Conservation (phyloP, 1,140 invertebrate genomes). For the Euwallacea fornicatus region DNA sequence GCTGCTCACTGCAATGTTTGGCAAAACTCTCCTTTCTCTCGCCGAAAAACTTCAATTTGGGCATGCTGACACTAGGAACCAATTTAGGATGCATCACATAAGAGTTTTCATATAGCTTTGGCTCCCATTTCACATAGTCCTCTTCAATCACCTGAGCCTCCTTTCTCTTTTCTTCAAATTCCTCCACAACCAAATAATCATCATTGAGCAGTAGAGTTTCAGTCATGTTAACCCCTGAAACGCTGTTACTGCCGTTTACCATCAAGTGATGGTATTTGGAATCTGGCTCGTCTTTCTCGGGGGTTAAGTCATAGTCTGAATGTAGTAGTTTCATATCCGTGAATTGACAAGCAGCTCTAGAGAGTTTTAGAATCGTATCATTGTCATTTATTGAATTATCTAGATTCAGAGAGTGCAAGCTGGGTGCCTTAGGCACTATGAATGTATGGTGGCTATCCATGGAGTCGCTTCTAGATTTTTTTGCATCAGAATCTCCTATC, state of each 20-base stretch:
- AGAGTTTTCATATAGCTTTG: constrained; percentile 16
- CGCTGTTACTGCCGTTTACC: constrained; percentile 32
- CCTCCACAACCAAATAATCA: constrained; percentile 18
- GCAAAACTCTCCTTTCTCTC: not conserved
- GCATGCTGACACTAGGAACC: constrained; percentile 13
- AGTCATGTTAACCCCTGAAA: constrained; percentile 22
- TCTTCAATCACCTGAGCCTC: not conserved
- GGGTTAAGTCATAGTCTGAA: constrained; percentile 40
- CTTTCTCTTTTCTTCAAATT: not conserved
- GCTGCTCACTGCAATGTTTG: constrained; percentile 7
- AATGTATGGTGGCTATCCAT: constrained; percentile 20
- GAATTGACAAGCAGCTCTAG: constrained; percentile 19
- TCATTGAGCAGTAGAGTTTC: constrained; percentile 25
- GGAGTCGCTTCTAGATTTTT: constrained; percentile 5
- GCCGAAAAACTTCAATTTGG: constrained; percentile 5
- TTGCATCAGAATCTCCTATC: not conserved
- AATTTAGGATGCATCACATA: constrained; percentile 8
- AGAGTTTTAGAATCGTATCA: constrained; percentile 19
- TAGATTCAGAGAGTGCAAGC: constrained; percentile 10
- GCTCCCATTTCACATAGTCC: constrained; percentile 8
- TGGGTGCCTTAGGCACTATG: constrained; percentile 10
- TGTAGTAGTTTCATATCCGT: constrained; percentile 33
- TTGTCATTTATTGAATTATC: constrained; percentile 19
- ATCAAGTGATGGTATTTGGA: constrained; percentile 39
- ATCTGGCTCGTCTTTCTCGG: constrained; percentile 30